Evolutionary conservation across 1,140 invertebrate genomes (phyloP).

Genomic region (Melipona quadrifasciata): DNA sequence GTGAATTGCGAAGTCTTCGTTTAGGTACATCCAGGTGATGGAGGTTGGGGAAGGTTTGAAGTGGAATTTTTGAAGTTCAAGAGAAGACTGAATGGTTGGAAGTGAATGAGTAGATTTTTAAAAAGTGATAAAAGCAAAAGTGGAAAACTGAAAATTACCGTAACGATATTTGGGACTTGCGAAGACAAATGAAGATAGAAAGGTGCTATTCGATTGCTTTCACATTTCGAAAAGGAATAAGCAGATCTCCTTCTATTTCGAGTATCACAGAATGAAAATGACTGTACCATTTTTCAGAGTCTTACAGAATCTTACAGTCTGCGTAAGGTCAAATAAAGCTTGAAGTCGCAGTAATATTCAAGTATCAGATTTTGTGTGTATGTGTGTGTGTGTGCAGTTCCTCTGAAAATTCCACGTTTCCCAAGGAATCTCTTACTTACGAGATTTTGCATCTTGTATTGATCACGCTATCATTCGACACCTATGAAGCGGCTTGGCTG

Average conservation of each 20-base stretch:
- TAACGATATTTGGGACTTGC: neutral
- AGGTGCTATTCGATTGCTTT: too few species aligned
- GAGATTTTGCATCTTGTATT: slow-evolving; percentile 45
- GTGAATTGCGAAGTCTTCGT: neutral
- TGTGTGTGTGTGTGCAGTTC: neutral
- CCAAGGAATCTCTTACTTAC: neutral
- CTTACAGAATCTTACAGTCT: too few species aligned
- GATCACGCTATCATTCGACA: slow-evolving; percentile 47
- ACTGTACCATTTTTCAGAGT: too few species aligned
- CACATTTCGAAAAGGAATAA: too few species aligned
- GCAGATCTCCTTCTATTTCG: too few species aligned
- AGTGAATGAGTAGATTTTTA: too few species aligned
- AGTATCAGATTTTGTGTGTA: too few species aligned
- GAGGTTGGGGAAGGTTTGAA: neutral
- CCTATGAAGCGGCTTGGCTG: slow-evolving; percentile 46
- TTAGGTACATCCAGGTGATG: neutral
- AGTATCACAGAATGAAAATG: too few species aligned
- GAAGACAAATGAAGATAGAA: neutral
- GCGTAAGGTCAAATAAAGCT: too few species aligned
- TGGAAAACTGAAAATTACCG: too few species aligned
- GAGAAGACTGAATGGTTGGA: neutral
- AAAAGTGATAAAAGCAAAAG: too few species aligned
- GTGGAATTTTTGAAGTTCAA: neutral
- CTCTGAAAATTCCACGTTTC: neutral
- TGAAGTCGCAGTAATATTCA: too few species aligned